These are phyloP conservation scores for Dryocosmus kuriphilus DNA, from an alignment of 2,888 invertebrate genomes.

Conservation along the genomic window DNA sequence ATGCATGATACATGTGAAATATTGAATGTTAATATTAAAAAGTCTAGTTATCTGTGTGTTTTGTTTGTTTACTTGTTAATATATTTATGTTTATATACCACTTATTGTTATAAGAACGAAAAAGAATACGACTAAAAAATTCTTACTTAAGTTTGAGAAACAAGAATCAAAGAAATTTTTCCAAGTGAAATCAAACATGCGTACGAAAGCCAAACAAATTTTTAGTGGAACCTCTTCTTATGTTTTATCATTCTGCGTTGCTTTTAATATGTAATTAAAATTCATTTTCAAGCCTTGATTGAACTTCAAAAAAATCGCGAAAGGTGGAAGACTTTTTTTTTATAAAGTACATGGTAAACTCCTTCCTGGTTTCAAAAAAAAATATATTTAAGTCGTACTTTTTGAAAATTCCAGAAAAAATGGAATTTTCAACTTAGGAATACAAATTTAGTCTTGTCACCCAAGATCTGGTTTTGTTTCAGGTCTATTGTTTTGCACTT, in stretches of 20 bases:
- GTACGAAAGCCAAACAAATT: neutral
- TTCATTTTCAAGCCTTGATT: constrained; percentile 20
- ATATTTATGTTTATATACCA: constrained; percentile 1
- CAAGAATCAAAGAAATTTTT: neutral
- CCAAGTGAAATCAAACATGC: neutral
- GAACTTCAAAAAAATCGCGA: neutral
- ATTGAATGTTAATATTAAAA: constrained; percentile 33
- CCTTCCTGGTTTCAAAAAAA: neutral
- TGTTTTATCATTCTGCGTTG: constrained; percentile 10
- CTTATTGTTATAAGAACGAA: constrained; percentile 1
- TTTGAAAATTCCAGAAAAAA: too few relatives aligned
- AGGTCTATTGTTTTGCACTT: constrained; percentile 33
- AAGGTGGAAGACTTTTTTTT: neutral
- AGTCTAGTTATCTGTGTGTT: constrained; percentile 16
- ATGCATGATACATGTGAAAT: neutral
- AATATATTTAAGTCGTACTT: too few relatives aligned
- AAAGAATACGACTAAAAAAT: neutral
- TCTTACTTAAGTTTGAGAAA: neutral
- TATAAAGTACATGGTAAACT: neutral
- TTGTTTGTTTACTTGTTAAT: constrained; percentile 28
- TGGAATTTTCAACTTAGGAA: neutral
- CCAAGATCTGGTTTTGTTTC: constrained; percentile 9
- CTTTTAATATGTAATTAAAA: neutral
- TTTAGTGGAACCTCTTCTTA: constrained; percentile 15
- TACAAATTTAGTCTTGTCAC: constrained; percentile 13